A percentile compares a stretch with the other conserved stretches of the same genome.
Conservation (phyloP, 2,888 invertebrate species). For the Eudasyphora cyanicolor region DNA sequence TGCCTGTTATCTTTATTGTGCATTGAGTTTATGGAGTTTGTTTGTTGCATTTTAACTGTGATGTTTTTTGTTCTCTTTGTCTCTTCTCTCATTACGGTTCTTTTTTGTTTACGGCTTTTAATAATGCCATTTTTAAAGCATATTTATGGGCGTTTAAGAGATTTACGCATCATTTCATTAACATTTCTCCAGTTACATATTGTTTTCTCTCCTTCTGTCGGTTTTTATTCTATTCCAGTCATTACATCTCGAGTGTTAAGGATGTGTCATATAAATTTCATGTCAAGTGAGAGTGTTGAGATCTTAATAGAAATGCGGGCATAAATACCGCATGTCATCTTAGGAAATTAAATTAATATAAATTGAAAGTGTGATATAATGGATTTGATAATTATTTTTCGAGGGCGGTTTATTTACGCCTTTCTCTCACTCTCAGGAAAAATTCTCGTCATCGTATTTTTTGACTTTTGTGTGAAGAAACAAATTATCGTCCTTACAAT, state of each 20-base stretch:
- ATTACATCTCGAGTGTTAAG: too few species aligned
- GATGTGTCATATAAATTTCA: neutral
- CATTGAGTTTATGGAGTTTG: conserved; percentile 34
- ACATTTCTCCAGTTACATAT: neutral
- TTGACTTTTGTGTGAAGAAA: too few species aligned
- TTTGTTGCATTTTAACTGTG: conserved; percentile 53
- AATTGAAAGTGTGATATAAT: too few species aligned
- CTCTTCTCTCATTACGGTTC: neutral
- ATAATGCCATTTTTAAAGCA: conserved; percentile 38
- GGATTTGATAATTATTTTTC: too few species aligned
- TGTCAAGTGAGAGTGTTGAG: neutral
- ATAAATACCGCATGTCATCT: too few species aligned
- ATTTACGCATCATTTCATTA: conserved; percentile 7
- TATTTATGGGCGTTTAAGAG: conserved; percentile 21
- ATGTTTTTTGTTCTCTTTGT: conserved; percentile 22
- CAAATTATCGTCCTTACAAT: too few species aligned
- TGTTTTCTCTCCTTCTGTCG: neutral
- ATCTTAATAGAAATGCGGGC: too few species aligned
- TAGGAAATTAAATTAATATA: too few species aligned
- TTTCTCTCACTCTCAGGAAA: too few species aligned
- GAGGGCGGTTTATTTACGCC: too few species aligned
- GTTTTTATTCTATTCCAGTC: neutral
- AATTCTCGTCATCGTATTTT: too few species aligned
- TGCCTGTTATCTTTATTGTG: conserved; percentile 46
- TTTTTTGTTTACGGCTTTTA: conserved; percentile 44